Conservation (phyloP, 2,797 vertebrate species). For the Botia kubotai region DNA sequence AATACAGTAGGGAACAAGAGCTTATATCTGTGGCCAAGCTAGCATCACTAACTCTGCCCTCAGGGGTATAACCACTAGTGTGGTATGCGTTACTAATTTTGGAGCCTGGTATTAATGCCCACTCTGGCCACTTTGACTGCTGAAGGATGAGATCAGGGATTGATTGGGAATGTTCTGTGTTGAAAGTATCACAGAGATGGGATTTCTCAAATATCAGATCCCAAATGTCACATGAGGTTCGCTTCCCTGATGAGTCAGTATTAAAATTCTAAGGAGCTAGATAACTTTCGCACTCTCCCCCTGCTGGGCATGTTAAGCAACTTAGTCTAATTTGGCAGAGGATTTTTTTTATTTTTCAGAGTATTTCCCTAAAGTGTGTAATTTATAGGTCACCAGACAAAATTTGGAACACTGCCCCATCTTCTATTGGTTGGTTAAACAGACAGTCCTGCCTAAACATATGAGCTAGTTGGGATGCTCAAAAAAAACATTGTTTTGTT, state of each 20-base stretch:
- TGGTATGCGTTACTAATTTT: constrained; percentile 52
- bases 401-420: neutral
- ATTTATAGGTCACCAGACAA: neutral
- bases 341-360: neutral
- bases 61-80: constrained; percentile 67
- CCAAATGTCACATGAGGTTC: constrained; percentile 50
- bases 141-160: constrained; percentile 67
- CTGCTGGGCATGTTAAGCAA: constrained; percentile 26
- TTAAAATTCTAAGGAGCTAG: constrained; percentile 76
- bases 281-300: constrained; percentile 2
- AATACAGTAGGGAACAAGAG: constrained; percentile 61
- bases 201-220: neutral
- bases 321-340: constrained; percentile 11
- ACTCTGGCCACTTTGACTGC: constrained; percentile 46
- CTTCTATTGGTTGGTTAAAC: neutral
- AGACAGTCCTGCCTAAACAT: neutral
- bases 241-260: constrained; percentile 93
- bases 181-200: constrained; percentile 40
- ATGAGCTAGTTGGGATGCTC: too few species aligned
- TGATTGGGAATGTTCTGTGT: constrained; percentile 63
- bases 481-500: too few species aligned
- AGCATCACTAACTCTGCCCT: constrained; percentile 66
- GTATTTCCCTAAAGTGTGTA: neutral
- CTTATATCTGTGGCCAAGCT: constrained; percentile 56
- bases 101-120: constrained; percentile 46